phyloP scores from a whole-genome alignment of 2,797 vertebrate species.

The Dipus sagitta region DNA sequence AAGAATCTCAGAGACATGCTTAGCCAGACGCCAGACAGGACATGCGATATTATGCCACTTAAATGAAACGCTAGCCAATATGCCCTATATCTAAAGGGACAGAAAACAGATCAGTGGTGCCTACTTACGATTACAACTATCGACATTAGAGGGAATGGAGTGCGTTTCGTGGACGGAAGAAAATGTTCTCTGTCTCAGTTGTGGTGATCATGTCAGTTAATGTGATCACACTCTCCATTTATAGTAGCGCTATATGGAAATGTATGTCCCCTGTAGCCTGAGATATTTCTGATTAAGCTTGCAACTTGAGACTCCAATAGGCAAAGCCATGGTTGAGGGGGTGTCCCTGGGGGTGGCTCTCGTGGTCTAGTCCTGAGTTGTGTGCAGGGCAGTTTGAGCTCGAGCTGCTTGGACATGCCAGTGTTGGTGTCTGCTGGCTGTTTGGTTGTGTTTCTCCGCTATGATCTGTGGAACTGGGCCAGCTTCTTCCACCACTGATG shows the following conservation, averaged over 20 bases:
- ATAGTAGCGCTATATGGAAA: not conserved
- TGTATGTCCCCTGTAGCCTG: no score
- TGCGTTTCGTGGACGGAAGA: not conserved
- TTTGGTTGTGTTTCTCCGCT: no score
- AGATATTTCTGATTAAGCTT: no score
- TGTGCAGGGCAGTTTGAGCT: no score
- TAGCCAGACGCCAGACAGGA: not conserved
- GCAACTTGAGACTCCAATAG: no score
- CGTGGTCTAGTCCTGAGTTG: no score
- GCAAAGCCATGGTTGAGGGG: no score
- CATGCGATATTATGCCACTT: not conserved
- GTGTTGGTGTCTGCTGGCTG: no score
- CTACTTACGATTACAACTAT: not conserved
- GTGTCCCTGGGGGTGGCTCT: no score
- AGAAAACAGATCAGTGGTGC: not conserved
- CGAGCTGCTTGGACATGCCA: no score
- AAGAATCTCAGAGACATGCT: constrained; percentile 21
- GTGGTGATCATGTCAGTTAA: not conserved
- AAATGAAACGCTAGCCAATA: not conserved
- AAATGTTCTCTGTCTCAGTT: not conserved
- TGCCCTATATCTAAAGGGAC: not conserved
- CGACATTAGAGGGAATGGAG: not conserved
- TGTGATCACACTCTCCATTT: not conserved
- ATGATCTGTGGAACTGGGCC: no score
- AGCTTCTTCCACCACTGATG: no score